Base-by-base conservation (phyloP, 2,888 invertebrate species). In the Argyresthia albistria region DNA sequence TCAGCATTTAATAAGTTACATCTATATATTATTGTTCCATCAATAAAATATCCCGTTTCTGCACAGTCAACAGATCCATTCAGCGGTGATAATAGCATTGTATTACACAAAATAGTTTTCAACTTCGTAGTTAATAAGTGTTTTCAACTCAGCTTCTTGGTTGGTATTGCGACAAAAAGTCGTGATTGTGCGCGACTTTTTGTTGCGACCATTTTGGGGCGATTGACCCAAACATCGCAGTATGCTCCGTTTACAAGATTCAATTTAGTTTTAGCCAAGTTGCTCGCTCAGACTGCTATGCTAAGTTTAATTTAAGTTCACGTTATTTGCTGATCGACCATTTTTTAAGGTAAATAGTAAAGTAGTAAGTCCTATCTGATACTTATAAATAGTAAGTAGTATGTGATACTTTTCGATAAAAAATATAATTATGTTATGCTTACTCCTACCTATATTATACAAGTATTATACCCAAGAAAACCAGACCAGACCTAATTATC, bases 161-260 rank as follows among this genome's bases (percentile, higher is more conserved):
- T 66, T 56, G 60, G 54, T 65, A 71, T 78, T 76, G 76, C 77
- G 78, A 70, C 65, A 64, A 65, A 66, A 67, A 66, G 60, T 76
- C 80, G 80, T 80, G 80, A 73, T 66, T 58, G 63, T 63, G 56
- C 61, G 63, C 60, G 68, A 62, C 58, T 70, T 72, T 75, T 72
- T 77, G 67, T 69, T n/a, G 58, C 59, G 55, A 43, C 48, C 12
- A 14, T 48, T 48, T 14, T 37, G 56, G 54, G 62, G 60, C 64
- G 70, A 69, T 65, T 67, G 65, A 58, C 63, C 65, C 59, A 61
- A 57, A 63, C 54, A 55, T 50, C 59, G 66, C 58, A 53, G 39
- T 35, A n/a, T 46, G 46, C 46, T 25, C n/a, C 46, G 15, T 35
- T 25, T 46, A 16, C 25, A 11, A 1, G 46, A 25, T 35, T 10